A percentile compares a stretch with the other conserved stretches of the same genome.
phyloP scores from a whole-genome alignment of 2,888 invertebrate species.

The Parnassius mnemosyne region DNA sequence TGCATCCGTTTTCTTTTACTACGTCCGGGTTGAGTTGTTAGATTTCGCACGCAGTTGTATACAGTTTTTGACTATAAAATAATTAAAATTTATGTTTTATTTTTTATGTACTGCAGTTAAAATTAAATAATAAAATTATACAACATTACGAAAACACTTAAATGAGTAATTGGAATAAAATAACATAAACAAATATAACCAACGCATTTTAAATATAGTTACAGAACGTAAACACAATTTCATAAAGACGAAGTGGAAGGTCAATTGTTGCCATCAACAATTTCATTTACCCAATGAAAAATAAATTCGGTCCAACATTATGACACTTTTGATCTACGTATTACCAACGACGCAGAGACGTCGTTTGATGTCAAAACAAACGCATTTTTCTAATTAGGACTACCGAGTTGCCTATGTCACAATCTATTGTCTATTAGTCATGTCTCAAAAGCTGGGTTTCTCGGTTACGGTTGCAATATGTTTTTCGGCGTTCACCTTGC shows the following conservation, averaged over 20 bases:
- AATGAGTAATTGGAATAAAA: too few species aligned
- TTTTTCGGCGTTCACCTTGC: constrained; percentile 55
- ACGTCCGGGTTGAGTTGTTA: constrained; percentile 23
- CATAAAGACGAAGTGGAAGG: neutral
- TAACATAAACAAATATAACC: too few species aligned
- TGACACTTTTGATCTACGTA: neutral
- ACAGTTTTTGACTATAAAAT: too few species aligned
- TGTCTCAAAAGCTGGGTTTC: constrained; percentile 57
- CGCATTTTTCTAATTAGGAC: constrained; percentile 30
- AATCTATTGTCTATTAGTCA: constrained; percentile 70
- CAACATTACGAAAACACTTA: too few species aligned
- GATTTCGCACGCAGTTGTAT: constrained; percentile 7
- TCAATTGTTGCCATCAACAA: neutral
- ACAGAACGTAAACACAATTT: neutral
- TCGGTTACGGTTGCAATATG: constrained; percentile 53
- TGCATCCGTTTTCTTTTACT: constrained; percentile 11
- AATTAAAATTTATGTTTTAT: too few species aligned
- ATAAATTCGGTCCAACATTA: neutral
- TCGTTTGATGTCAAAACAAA: neutral
- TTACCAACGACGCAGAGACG: neutral
- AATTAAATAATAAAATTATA: too few species aligned
- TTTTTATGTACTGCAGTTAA: too few species aligned
- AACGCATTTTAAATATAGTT: neutral
- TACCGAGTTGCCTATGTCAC: constrained; percentile 49
- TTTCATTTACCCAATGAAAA: neutral